phyloP scores from a whole-genome alignment of 2,113 vertebrate genomes.

The Phoxinus phoxinus region DNA sequence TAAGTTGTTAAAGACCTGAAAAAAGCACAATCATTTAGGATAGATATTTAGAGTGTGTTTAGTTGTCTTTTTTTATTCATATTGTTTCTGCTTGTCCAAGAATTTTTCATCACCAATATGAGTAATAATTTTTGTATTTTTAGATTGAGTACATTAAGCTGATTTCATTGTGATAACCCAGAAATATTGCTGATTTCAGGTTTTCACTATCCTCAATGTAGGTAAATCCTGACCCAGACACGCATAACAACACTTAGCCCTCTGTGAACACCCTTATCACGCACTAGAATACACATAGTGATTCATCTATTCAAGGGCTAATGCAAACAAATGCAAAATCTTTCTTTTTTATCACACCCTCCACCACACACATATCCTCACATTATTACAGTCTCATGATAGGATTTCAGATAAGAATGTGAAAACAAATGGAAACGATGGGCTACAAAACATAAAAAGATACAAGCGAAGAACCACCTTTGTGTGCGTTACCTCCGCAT shows the following conservation, averaged over 20 bases:
- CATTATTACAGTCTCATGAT: constrained; percentile 59
- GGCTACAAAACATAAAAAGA: constrained; percentile 55
- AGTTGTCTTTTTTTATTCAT: too few relatives aligned
- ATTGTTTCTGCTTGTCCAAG: background rate
- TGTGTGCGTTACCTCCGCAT: constrained; percentile 49
- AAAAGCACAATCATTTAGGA: too few relatives aligned
- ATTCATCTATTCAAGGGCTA: constrained; percentile 51
- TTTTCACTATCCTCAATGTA: constrained; percentile 13
- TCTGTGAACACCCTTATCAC: constrained; percentile 2
- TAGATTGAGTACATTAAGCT: background rate
- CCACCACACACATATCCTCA: constrained; percentile 41
- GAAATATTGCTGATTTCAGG: background rate
- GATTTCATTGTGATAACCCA: background rate
- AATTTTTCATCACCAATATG: background rate
- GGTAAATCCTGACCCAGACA: constrained; percentile 20
- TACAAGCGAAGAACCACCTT: constrained; percentile 39
- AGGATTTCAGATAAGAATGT: constrained; percentile 54
- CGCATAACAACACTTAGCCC: constrained; percentile 23
- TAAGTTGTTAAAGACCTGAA: too few relatives aligned
- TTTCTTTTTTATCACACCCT: constrained; percentile 54
- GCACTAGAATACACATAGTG: constrained; percentile 33
- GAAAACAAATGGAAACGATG: constrained; percentile 57
- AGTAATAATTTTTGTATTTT: background rate
- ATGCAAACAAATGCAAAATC: constrained; percentile 53
- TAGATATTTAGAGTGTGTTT: too few relatives aligned